Conservation (phyloP, 2,888 invertebrate genomes). For the Mythimna ferrago region DNA sequence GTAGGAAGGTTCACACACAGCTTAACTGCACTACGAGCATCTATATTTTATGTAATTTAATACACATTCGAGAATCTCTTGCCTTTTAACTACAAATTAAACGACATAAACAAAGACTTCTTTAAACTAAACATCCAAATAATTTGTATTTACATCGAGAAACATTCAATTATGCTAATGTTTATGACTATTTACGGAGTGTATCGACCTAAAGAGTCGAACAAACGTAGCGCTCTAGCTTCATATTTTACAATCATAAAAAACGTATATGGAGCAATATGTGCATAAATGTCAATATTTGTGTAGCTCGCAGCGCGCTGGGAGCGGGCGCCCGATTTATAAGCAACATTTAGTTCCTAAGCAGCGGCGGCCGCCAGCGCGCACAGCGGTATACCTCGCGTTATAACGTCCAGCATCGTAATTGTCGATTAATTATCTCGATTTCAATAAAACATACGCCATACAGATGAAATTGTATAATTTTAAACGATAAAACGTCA, state of each 20-base stretch:
- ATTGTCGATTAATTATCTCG: constrained; percentile 90
- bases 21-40: constrained; percentile 12
- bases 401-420: constrained; percentile 88
- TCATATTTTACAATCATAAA: constrained; percentile 90
- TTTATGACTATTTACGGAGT: constrained; percentile 84
- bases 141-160: constrained; percentile 83
- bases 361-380: constrained; percentile 74
- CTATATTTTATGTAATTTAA: constrained; percentile 51
- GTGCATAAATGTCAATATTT: constrained; percentile 90
- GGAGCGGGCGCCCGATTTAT: constrained; percentile 80
- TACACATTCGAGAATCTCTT: constrained; percentile 56
- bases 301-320: constrained; percentile 70
- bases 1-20: constrained; percentile 3
- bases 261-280: constrained; percentile 90
- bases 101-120: constrained; percentile 79
- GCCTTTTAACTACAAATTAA: constrained; percentile 76
- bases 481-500: constrained; percentile 82
- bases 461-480: constrained; percentile 88
- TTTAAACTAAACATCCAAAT: constrained; percentile 81
- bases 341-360: constrained; percentile 80
- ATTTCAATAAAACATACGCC: constrained; percentile 89
- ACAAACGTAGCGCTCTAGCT: constrained; percentile 82
- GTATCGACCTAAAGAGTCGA: constrained; percentile 80
- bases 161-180: constrained; percentile 89
- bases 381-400: constrained; percentile 87